Evolutionary conservation across 2,888 invertebrate species (phyloP).

Genomic region (Aspidiotus destructor): DNA sequence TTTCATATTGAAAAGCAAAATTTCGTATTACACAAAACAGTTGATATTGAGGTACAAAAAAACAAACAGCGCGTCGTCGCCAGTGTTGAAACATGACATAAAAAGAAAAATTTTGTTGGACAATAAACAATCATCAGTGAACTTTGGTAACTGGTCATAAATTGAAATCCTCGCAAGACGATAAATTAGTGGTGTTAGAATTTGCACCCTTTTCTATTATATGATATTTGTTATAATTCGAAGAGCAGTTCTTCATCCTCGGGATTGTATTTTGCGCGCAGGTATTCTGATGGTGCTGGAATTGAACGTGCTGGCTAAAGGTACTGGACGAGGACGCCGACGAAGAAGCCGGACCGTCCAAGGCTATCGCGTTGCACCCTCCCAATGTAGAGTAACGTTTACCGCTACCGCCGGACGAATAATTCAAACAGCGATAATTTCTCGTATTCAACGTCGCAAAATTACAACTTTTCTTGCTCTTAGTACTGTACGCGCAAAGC

Average conservation of each 20-base stretch:
- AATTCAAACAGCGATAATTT: constrained; percentile 22
- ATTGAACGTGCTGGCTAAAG: background rate
- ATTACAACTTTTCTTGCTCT: constrained; percentile 9
- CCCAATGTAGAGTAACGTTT: constrained; percentile 15
- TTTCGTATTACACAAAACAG: no score
- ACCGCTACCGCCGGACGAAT: background rate
- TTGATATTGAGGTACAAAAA: no score
- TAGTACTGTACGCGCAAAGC: background rate
- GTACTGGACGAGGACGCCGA: constrained; percentile 1
- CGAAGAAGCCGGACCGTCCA: constrained; percentile 9
- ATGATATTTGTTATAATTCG: constrained; percentile 7
- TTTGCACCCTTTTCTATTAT: background rate
- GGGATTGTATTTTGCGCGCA: constrained; percentile 20
- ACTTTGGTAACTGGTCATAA: constrained; percentile 20
- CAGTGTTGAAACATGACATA: no score
- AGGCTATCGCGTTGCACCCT: constrained; percentile 9
- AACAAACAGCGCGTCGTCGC: no score
- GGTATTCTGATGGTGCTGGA: constrained; percentile 15
- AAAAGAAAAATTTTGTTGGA: no score
- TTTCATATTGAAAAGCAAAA: no score
- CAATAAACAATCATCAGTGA: background rate
- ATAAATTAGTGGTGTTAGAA: constrained; percentile 3
- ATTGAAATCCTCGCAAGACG: constrained; percentile 16
- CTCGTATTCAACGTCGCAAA: constrained; percentile 23
- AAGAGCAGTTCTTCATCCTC: constrained; percentile 1